Percentiles rank a stretch among this genome's conserved stretches.
Conservation (phyloP, 2,888 invertebrate species). For the Chalcis sispes region DNA sequence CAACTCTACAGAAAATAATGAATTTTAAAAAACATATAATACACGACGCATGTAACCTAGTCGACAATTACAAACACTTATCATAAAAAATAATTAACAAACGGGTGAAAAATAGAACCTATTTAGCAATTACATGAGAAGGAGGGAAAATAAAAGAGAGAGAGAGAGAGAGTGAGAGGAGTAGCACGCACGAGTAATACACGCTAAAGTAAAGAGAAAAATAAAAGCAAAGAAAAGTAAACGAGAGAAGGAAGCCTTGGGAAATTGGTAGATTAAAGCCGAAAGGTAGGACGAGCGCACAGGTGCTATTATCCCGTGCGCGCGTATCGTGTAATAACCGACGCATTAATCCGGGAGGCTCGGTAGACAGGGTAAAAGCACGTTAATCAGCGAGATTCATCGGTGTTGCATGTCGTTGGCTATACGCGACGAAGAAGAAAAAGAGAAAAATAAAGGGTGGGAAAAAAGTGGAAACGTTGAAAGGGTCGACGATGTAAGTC, state of each 20-base stretch:
- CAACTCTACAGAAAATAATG: too few species aligned
- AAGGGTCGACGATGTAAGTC: constrained; percentile 18
- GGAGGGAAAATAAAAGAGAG: too few species aligned
- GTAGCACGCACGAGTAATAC: too few species aligned
- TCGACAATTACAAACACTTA: too few species aligned
- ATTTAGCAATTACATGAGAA: too few species aligned
- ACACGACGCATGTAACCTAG: too few species aligned
- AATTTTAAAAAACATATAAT: too few species aligned
- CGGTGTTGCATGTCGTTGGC: constrained; percentile 35
- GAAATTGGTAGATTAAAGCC: constrained; percentile 45
- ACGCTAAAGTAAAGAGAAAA: too few species aligned
- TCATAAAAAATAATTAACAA: too few species aligned
- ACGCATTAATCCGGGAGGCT: not conserved
- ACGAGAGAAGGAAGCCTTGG: not conserved
- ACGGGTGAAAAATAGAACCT: too few species aligned
- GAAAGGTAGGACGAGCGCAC: not conserved
- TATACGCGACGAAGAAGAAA: not conserved
- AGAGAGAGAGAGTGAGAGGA: too few species aligned
- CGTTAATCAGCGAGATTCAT: constrained; percentile 51
- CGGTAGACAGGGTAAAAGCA: not conserved
- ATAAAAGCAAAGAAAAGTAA: too few species aligned
- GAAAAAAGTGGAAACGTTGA: not conserved
- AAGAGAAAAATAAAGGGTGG: not conserved
- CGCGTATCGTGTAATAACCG: constrained; percentile 1
- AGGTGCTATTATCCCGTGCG: not conserved